Conservation (phyloP, 2,113 vertebrate species). For the Falco punctatus region DNA sequence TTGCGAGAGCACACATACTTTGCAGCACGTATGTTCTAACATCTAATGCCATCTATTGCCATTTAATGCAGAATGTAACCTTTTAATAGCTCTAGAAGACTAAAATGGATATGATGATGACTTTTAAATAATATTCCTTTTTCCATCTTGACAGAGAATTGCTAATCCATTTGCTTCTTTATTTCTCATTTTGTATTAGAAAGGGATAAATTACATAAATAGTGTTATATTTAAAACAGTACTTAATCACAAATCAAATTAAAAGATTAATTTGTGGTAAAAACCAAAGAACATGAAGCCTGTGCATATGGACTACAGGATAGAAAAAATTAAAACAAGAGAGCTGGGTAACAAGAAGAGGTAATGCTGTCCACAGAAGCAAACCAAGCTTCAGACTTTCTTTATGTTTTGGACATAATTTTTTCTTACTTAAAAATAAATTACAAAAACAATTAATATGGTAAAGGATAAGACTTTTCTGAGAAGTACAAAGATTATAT, state of each 20-base stretch:
- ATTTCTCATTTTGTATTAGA: background rate
- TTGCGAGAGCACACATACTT: background rate
- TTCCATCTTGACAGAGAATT: background rate
- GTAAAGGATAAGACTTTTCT: background rate
- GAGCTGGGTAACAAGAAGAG: background rate
- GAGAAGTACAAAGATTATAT: background rate
- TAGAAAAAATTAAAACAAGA: background rate
- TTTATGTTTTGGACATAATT: background rate
- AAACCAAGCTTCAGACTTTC: background rate
- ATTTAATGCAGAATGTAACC: background rate
- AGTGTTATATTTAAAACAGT: background rate
- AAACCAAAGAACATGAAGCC: background rate
- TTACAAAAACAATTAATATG: background rate
- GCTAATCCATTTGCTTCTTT: background rate
- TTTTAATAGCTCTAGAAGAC: background rate
- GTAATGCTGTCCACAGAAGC: background rate
- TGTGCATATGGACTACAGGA: background rate
- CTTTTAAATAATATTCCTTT: background rate
- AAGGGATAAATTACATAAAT: background rate
- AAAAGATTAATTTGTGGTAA: background rate
- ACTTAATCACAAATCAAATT: background rate
- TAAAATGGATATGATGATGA: background rate
- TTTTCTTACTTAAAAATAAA: background rate
- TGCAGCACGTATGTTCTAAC: background rate
- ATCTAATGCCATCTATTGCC: background rate